Base-by-base conservation (phyloP, 2,888 invertebrate genomes). In the Ypsolopha scabrella region DNA sequence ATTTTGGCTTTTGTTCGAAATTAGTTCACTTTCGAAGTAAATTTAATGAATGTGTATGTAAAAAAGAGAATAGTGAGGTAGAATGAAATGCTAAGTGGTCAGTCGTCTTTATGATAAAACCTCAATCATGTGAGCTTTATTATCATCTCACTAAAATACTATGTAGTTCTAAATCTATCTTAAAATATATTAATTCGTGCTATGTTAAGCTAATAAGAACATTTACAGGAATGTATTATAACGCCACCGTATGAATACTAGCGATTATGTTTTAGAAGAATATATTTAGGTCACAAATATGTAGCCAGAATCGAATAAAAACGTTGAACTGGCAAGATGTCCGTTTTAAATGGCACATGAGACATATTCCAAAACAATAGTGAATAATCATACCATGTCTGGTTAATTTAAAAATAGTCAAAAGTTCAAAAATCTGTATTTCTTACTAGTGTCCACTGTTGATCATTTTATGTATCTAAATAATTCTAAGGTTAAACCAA, bases 211-310 rank as follows among this genome's bases (percentile, higher is more conserved):
- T 48, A 38, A 38, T 10, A 37, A 38, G n/a, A 50, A 55, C 72
- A 74, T 75, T 61, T 71, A 76, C 67, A 74, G 80, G 80, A 80
- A 80, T 80, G 80, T 80, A 62, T 63, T 63, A 6, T 33, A 24
- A n/a, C 48, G 36, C 37, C 13, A 46, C 7, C 14, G 9, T 13
- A 8, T 13, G 14, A 13, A 24, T 6, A 38, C n/a, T 33, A 46
- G 46, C 46, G 46, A 35, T 9, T 34, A 46, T 35, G 1, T 10
- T 24, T 11, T 43, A 43, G 43, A 43, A 11, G 14, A 43, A 9
- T 8, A 14, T 7, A 13, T 24, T 43, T 14, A 43, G 43, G 8
- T 38, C 8, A 38, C 38, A 38, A 38, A 10, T 2, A n/a, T 38
- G 14, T 43, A 14, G 24, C 43, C 43, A 43, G 14, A 1, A 11